Conservation (phyloP, 2,797 vertebrate genomes). For the Sebastes cheni region DNA sequence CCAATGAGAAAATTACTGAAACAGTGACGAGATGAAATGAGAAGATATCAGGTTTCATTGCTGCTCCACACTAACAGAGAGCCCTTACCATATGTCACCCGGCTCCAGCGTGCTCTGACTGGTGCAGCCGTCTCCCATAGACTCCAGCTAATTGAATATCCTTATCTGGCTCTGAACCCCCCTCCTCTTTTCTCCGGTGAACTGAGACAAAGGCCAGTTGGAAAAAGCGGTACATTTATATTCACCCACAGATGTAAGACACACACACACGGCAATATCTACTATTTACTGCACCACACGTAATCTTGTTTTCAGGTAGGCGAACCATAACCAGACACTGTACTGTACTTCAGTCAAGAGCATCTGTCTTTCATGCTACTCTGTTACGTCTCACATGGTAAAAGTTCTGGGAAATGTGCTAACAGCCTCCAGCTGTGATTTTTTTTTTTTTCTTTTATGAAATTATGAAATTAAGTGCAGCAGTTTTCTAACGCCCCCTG, state of each 20-base stretch:
- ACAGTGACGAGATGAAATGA: slow-evolving; percentile 58
- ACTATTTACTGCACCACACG: slow-evolving; percentile 6
- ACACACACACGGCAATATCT: not conserved
- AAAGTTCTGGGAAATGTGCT: slow-evolving; percentile 64
- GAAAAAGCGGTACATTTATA: slow-evolving; percentile 56
- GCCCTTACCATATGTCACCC: slow-evolving; percentile 55
- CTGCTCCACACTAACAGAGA: slow-evolving; percentile 40
- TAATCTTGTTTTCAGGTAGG: slow-evolving; percentile 37
- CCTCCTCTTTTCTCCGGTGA: slow-evolving; percentile 31
- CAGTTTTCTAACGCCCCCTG: slow-evolving; percentile 69
- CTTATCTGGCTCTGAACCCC: slow-evolving; percentile 65
- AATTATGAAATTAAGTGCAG: slow-evolving; percentile 73
- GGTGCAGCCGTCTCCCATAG: slow-evolving; percentile 36
- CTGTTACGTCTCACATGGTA: slow-evolving; percentile 61
- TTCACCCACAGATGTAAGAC: slow-evolving; percentile 37
- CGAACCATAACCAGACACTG: slow-evolving; percentile 30
- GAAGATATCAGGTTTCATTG: slow-evolving; percentile 55
- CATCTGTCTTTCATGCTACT: slow-evolving; percentile 17
- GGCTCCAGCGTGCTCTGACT: slow-evolving; percentile 39
- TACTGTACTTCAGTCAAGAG: slow-evolving; percentile 37
- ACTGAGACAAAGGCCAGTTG: slow-evolving; percentile 55
- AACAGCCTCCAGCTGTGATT: slow-evolving; percentile 50
- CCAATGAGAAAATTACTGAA: slow-evolving; percentile 42
- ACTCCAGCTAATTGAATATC: slow-evolving; percentile 73
- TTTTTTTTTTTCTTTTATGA: slow-evolving; percentile 30